Conservation (phyloP, 23 tunicate species). For the Ciona savignyi region DNA sequence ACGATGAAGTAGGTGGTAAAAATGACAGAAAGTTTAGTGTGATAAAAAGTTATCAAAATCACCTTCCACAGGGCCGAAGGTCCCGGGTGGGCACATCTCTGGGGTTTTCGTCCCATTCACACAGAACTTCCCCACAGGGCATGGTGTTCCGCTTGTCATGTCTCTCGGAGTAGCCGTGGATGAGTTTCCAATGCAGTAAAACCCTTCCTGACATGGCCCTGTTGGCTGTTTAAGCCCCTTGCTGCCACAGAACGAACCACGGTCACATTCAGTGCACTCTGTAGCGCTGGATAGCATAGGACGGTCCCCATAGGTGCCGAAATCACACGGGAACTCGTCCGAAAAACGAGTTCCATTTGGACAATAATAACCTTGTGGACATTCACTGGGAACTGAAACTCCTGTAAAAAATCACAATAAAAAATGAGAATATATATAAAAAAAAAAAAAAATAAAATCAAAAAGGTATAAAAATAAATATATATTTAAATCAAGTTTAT, state of each 20-base stretch:
- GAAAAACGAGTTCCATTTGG: constrained; percentile 43
- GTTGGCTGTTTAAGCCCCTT: constrained; percentile 36
- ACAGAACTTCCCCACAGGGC: constrained; percentile 78
- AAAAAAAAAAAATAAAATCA: too few species aligned
- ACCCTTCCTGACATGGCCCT: constrained; percentile 46
- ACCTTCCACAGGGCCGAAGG: constrained; percentile 67
- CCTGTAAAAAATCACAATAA: constrained; percentile 30
- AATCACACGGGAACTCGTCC: constrained; percentile 54
- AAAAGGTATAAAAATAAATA: too few species aligned
- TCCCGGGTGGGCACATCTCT: constrained; percentile 45
- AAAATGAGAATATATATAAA: too few species aligned
- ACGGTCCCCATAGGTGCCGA: constrained; percentile 53
- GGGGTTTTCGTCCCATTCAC: constrained; percentile 24
- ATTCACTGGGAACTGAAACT: constrained; percentile 33
- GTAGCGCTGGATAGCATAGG: background rate
- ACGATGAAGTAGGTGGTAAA: too few species aligned
- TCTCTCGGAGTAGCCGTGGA: constrained; percentile 33
- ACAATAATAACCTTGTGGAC: constrained; percentile 76
- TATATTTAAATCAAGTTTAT: too few species aligned
- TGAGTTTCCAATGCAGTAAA: constrained; percentile 56
- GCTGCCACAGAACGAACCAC: constrained; percentile 67
- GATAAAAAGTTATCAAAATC: too few species aligned
- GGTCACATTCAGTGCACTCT: constrained; percentile 57
- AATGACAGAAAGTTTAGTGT: too few species aligned
- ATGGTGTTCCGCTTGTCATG: constrained; percentile 37